phyloP scores from a whole-genome alignment of 2,888 invertebrate species.

The Crocallis elinguaria region DNA sequence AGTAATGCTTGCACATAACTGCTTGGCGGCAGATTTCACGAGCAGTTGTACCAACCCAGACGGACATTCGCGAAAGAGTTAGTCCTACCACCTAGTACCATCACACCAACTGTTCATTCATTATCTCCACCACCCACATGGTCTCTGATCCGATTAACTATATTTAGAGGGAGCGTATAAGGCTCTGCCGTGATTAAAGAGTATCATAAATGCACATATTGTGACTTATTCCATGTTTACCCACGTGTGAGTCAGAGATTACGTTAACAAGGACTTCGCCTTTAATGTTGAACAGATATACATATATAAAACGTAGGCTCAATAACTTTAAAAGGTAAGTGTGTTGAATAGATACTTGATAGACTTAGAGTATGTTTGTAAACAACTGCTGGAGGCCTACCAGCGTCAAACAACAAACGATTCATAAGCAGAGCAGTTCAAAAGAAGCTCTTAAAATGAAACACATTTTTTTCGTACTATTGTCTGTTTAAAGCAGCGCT shows the following conservation, averaged over 20 bases:
- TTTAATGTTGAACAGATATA: conserved; percentile 4
- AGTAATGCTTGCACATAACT: too few species aligned
- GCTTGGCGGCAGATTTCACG: too few species aligned
- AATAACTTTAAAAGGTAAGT: neutral
- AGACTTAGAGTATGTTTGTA: too few species aligned
- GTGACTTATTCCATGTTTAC: conserved; percentile 25
- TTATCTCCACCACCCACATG: conserved; percentile 45
- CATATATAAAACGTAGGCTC: neutral
- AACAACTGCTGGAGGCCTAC: too few species aligned
- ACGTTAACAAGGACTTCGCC: conserved; percentile 26
- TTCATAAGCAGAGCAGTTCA: too few species aligned
- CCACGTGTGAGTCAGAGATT: conserved; percentile 26
- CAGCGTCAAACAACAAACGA: too few species aligned
- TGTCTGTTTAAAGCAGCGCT: too few species aligned
- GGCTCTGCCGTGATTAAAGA: conserved; percentile 35
- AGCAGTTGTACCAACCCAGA: too few species aligned
- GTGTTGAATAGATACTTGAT: neutral
- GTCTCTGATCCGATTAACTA: conserved; percentile 52
- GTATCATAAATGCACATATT: conserved; percentile 29
- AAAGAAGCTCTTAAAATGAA: too few species aligned
- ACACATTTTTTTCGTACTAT: too few species aligned
- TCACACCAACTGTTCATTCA: conserved; percentile 35
- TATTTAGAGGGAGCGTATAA: conserved; percentile 47
- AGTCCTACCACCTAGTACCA: too few species aligned
- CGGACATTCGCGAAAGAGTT: too few species aligned